phyloP scores from a whole-genome alignment of 2,888 invertebrate species.

The Dastarcus helophoroides region DNA sequence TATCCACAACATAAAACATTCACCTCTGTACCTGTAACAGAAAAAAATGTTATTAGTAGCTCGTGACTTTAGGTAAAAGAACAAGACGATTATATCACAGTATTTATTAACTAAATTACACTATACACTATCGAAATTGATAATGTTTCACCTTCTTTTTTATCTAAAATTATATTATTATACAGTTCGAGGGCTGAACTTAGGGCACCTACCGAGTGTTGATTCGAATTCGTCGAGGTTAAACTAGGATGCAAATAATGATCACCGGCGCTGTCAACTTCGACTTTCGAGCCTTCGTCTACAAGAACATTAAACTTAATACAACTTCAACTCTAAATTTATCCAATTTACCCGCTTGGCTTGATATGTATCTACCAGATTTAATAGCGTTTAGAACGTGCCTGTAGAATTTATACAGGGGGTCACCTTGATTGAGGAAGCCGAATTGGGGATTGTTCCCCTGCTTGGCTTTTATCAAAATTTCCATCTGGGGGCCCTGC shows the following conservation, averaged over 20 bases:
- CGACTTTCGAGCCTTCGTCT: constrained; percentile 39
- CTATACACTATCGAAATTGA: too few relatives aligned
- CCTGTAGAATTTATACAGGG: constrained; percentile 80
- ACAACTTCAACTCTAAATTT: too few relatives aligned
- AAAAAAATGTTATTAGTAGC: too few relatives aligned
- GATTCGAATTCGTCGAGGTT: constrained; percentile 44
- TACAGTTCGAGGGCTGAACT: too few relatives aligned
- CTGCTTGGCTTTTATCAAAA: constrained; percentile 95
- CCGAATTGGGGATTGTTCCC: constrained; percentile 85
- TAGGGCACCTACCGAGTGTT: constrained; percentile 50
- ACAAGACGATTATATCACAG: too few relatives aligned
- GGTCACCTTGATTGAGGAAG: constrained; percentile 79
- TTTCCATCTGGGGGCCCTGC: constrained; percentile 97
- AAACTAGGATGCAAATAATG: constrained; percentile 81
- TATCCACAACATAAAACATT: too few relatives aligned
- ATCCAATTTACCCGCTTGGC: too few relatives aligned
- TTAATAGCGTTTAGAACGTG: constrained; percentile 61
- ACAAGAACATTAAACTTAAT: not conserved
- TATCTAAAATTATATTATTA: too few relatives aligned
- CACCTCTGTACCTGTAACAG: too few relatives aligned
- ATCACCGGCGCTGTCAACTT: constrained; percentile 46
- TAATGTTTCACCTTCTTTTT: too few relatives aligned
- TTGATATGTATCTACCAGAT: constrained; percentile 49
- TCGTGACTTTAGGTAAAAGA: too few relatives aligned
- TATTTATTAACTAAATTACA: too few relatives aligned